Evolutionary conservation across 2,113 vertebrate genomes (phyloP), one percentile per base, ranked within the genome.

Genomic region (Hucho hucho): DNA sequence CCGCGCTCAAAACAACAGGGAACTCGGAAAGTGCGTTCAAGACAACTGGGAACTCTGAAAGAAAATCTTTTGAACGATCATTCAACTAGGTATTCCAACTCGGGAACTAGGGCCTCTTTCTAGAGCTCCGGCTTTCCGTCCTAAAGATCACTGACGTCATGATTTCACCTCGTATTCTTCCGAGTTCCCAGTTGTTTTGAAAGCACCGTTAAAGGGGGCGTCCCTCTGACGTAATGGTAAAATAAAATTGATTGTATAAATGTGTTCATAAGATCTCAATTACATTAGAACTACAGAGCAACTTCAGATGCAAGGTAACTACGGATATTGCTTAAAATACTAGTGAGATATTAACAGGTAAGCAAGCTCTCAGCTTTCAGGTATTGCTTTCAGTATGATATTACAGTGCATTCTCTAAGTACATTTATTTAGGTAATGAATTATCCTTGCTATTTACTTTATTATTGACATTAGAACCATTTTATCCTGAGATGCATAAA

Each of bases 151-250:
- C 37, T 37, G 37, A 43, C 37, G 37, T 43, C 37, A 43, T 43
- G 37, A 43, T 11, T 12, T 43, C 37, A 43, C 37, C 37, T 43
- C 37, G 37, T 43, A 43, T 43, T 43, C 9, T 11, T 12, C 37
- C 37, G 37, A 11, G 37, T 43, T 43, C 37, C 9, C 37, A 43
- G 37, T 43, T 43, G 37, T 43, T 9, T 43, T 43, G 37, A 43
- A 43, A 3, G 37, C 37, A 11, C 37, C 79, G 63, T 76, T 78
- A 61, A 78, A 82, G 80, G 69, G 76, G 75, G 72, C 68, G 76
- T 77, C 69, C 67, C 78, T 76, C 72, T 85, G 77, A 93, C 96
- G 95, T 96, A 93, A 96, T 92, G 94, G 89, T 80, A 93, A 76
- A 77, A 76, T 80, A 13, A 14, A 24, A n/a, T 59, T 18, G 3